Percentiles rank a stretch among this genome's conserved stretches.
These are phyloP conservation scores for Rhinoderma darwinii DNA, from an alignment of 2,113 vertebrate species.

Conservation along the genomic window DNA sequence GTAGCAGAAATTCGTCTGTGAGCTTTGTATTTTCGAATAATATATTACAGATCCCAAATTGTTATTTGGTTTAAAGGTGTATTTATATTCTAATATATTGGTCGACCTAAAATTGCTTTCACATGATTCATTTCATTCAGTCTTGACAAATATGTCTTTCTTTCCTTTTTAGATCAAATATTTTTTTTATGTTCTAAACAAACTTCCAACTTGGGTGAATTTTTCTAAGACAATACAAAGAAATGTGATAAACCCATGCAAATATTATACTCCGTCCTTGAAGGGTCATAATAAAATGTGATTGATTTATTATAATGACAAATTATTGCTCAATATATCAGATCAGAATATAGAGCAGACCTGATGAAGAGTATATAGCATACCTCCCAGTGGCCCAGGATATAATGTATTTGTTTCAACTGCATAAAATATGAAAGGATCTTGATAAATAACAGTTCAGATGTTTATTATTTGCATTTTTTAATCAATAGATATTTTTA, in stretches of 20 bases:
- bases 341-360: not conserved
- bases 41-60: not conserved
- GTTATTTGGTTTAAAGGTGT: constrained; percentile 3
- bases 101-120: not conserved
- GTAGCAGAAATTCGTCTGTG: not conserved
- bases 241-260: not conserved
- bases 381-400: not conserved
- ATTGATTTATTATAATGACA: not conserved
- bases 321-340: not conserved
- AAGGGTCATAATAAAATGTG: not conserved
- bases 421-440: not conserved
- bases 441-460: not conserved
- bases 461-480: not conserved
- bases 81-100: not conserved
- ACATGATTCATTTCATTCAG: not conserved
- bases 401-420: not conserved
- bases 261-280: not conserved
- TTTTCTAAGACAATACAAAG: not conserved
- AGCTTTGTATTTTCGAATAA: not conserved
- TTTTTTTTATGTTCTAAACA: too few species aligned
- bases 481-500: not conserved
- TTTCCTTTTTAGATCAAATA: not conserved
- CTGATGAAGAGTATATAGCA: not conserved
- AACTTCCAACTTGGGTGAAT: not conserved
- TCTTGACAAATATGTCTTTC: not conserved